These are phyloP conservation scores for Cephonodes hylas DNA, from an alignment of 2,888 invertebrate genomes.

Conservation along the genomic window DNA sequence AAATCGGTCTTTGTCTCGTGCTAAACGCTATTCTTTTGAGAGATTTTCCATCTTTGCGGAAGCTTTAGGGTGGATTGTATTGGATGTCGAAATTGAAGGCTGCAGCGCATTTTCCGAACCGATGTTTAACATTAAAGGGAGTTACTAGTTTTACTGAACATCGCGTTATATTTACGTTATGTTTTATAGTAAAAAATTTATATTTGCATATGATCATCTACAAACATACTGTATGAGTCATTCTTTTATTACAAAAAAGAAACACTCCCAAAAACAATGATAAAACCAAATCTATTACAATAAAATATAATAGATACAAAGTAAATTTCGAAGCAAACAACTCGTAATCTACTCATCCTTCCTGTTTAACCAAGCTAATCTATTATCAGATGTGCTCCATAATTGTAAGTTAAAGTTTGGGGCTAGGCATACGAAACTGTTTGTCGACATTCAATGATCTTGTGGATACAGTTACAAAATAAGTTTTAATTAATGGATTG, in stretches of 20 bases:
- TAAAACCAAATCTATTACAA: background rate
- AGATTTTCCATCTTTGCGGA: slow-evolving; percentile 73
- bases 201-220: background rate
- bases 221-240: background rate
- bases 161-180: background rate
- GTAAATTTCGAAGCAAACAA: background rate
- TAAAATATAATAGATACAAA: background rate
- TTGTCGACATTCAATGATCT: slow-evolving; percentile 57
- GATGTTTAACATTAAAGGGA: slow-evolving; percentile 26
- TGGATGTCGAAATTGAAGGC: slow-evolving; percentile 61
- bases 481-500: slow-evolving; percentile 81
- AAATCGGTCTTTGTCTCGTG: slow-evolving; percentile 76
- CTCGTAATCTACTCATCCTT: slow-evolving; percentile 15
- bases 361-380: slow-evolving; percentile 51
- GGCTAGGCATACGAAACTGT: slow-evolving; percentile 53
- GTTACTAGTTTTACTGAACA: background rate
- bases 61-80: slow-evolving; percentile 60
- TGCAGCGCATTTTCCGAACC: slow-evolving; percentile 44
- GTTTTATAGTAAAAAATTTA: background rate
- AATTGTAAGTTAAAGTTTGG: slow-evolving; percentile 56
- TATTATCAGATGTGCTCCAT: slow-evolving; percentile 57
- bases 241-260: background rate
- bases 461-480: slow-evolving; percentile 63
- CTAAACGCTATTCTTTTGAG: slow-evolving; percentile 77
- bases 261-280: too few relatives aligned